phyloP scores from a whole-genome alignment of 1,140 invertebrate genomes.

The Drosophila parabipectinata region DNA sequence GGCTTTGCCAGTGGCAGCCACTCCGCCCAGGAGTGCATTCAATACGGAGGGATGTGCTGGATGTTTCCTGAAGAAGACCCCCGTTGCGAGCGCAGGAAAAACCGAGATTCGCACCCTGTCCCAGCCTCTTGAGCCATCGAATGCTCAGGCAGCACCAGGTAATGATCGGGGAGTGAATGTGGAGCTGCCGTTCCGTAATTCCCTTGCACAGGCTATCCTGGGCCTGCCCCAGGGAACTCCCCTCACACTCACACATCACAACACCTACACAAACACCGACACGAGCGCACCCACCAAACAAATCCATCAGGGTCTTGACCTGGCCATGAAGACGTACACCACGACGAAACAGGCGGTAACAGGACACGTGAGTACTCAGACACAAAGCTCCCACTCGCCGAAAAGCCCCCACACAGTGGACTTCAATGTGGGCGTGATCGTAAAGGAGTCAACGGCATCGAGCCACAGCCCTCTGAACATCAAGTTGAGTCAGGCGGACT shows the following conservation, averaged over 20 bases:
- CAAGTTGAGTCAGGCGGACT: slow-evolving; percentile 10
- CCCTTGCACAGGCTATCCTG: slow-evolving; percentile 38
- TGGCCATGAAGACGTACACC: slow-evolving; percentile 49
- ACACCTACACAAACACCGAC: slow-evolving; percentile 33
- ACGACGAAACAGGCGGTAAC: slow-evolving; percentile 29
- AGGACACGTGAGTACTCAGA: slow-evolving; percentile 36
- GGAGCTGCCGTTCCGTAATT: slow-evolving; percentile 40
- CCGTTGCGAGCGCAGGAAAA: slow-evolving; percentile 31
- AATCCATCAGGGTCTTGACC: slow-evolving; percentile 22
- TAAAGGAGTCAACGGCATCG: background rate
- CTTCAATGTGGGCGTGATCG: slow-evolving; percentile 34
- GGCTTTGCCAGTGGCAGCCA: slow-evolving; percentile 9
- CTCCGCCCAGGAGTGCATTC: slow-evolving; percentile 44
- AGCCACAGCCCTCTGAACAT: slow-evolving; percentile 15
- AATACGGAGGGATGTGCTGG: slow-evolving; percentile 65
- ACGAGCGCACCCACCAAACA: slow-evolving; percentile 14
- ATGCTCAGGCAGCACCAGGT: slow-evolving; percentile 22
- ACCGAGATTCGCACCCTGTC: slow-evolving; percentile 73
- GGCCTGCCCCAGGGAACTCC: slow-evolving; percentile 12
- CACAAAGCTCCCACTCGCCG: background rate
- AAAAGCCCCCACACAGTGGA: slow-evolving; percentile 26
- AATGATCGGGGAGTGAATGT: slow-evolving; percentile 52
- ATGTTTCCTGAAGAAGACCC: slow-evolving; percentile 61
- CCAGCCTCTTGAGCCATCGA: slow-evolving; percentile 37
- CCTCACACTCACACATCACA: slow-evolving; percentile 29